Percentiles rank a stretch among this genome's conserved stretches.
These are phyloP conservation scores for Bombycilla garrulus DNA, from an alignment of 2,113 vertebrate species.

Conservation along the genomic window DNA sequence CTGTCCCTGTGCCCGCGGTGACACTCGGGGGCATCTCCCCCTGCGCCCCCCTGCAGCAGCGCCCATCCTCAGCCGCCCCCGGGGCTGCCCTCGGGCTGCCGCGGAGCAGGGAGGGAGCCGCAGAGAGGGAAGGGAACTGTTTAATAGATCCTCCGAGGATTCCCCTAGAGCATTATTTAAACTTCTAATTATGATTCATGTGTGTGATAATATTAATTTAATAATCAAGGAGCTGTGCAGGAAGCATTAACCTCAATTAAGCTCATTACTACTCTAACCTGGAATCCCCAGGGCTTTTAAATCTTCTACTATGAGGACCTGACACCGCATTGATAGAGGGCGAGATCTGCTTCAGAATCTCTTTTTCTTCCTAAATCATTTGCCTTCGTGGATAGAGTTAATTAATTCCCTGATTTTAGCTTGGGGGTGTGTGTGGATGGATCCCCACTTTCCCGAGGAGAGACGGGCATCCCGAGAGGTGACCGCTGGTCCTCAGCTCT, in stretches of 20 bases:
- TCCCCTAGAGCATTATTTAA: conserved; percentile 72
- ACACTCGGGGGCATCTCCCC: neutral
- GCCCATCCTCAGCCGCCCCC: neutral
- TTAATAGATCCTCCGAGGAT: conserved; percentile 63
- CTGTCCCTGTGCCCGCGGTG: neutral
- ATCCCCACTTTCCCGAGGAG: neutral
- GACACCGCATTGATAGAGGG: conserved; percentile 67
- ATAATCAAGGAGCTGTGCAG: conserved; percentile 86
- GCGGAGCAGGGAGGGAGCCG: neutral
- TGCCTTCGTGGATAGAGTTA: conserved; percentile 14
- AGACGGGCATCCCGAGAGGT: neutral
- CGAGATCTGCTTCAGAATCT: conserved; percentile 58
- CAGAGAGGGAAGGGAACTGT: neutral
- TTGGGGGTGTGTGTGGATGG: accelerated
- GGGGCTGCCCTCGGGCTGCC: neutral
- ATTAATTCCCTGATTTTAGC: conserved; percentile 35
- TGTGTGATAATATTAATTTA: conserved; percentile 88
- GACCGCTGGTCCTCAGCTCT: neutral
- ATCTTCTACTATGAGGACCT: conserved; percentile 71
- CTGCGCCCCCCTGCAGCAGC: neutral
- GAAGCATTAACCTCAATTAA: conserved; percentile 95
- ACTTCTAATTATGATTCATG: conserved; percentile 93
- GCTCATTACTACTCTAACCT: conserved; percentile 82
- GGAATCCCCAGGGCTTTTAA: conserved; percentile 67
- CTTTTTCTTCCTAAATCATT: conserved; percentile 1